A percentile compares a stretch with the other conserved stretches of the same genome.
Evolutionary conservation across 2,888 invertebrate species (phyloP).

Genomic region (Microctonus brassicae): DNA sequence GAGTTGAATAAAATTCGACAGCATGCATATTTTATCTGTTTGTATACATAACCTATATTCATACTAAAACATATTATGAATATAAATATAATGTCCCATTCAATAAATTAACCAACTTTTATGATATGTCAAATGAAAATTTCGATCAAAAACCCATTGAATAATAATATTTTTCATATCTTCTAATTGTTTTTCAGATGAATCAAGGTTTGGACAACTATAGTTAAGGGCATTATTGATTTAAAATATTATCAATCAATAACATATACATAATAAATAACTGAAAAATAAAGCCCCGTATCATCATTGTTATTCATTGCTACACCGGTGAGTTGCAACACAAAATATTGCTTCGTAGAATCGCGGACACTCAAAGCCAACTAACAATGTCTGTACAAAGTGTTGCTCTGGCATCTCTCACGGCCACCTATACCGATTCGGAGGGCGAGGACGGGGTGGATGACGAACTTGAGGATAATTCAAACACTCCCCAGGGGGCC

Average conservation of each 20-base stretch:
- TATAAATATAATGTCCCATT: too few relatives aligned
- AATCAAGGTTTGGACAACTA: too few relatives aligned
- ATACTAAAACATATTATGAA: too few relatives aligned
- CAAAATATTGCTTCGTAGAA: slow-evolving; percentile 68
- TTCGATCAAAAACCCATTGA: too few relatives aligned
- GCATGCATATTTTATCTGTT: background rate
- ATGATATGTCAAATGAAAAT: too few relatives aligned
- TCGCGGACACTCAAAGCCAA: slow-evolving; percentile 67
- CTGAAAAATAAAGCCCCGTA: background rate
- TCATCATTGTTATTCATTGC: slow-evolving; percentile 6
- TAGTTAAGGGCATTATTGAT: too few relatives aligned
- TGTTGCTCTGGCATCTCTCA: slow-evolving; percentile 84
- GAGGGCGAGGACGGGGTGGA: slow-evolving; percentile 87
- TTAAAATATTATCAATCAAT: too few relatives aligned
- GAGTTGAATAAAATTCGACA: background rate
- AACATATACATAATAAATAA: background rate
- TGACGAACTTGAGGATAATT: slow-evolving; percentile 74
- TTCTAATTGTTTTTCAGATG: too few relatives aligned
- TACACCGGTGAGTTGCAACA: slow-evolving; percentile 67
- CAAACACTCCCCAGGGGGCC: slow-evolving; percentile 62
- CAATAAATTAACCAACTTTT: too few relatives aligned
- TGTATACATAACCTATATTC: background rate
- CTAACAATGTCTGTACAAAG: slow-evolving; percentile 70
- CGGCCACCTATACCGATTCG: slow-evolving; percentile 92
- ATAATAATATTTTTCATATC: too few relatives aligned